These are phyloP conservation scores for Tromatobia lineatoria DNA, from an alignment of 2,888 invertebrate genomes.

Conservation along the genomic window DNA sequence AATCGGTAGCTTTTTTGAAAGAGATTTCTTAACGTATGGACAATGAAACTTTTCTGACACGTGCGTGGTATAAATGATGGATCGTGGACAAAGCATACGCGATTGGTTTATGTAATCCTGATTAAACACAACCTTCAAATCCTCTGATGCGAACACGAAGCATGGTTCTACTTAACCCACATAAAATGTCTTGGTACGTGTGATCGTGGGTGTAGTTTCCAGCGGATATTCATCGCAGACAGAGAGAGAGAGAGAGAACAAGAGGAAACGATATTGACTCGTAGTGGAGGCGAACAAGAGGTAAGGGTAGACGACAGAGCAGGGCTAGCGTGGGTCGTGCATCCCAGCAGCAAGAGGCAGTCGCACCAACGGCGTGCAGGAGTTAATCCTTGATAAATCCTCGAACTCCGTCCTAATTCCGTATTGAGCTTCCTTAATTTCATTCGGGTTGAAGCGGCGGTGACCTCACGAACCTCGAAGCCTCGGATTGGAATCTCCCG, in stretches of 20 bases:
- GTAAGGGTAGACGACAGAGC: slow-evolving; percentile 40
- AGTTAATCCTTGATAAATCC: slow-evolving; percentile 84
- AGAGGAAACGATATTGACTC: slow-evolving; percentile 74
- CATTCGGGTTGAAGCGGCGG: slow-evolving; percentile 74
- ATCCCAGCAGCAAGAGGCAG: slow-evolving; percentile 51
- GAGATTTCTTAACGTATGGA: neutral
- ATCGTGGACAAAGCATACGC: slow-evolving; percentile 41
- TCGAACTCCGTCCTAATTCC: slow-evolving; percentile 82
- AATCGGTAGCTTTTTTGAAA: no score
- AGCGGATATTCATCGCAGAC: slow-evolving; percentile 26
- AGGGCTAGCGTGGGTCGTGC: slow-evolving; percentile 44
- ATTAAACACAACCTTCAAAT: slow-evolving; percentile 75
- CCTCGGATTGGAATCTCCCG: slow-evolving; percentile 57
- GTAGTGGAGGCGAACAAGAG: slow-evolving; percentile 19
- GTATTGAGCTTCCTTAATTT: slow-evolving; percentile 83
- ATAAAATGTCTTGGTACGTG: slow-evolving; percentile 71
- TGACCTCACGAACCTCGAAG: slow-evolving; percentile 70
- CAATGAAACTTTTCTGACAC: slow-evolving; percentile 19
- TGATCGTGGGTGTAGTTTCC: slow-evolving; percentile 30
- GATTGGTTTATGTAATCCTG: slow-evolving; percentile 67
- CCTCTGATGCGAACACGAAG: slow-evolving; percentile 73
- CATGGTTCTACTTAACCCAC: slow-evolving; percentile 78
- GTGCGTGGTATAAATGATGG: neutral
- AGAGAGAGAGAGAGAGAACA: slow-evolving; percentile 76
- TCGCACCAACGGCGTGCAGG: slow-evolving; percentile 72